phyloP scores from a whole-genome alignment of 1,140 invertebrate genomes.

The Hirudo medicinalis region DNA sequence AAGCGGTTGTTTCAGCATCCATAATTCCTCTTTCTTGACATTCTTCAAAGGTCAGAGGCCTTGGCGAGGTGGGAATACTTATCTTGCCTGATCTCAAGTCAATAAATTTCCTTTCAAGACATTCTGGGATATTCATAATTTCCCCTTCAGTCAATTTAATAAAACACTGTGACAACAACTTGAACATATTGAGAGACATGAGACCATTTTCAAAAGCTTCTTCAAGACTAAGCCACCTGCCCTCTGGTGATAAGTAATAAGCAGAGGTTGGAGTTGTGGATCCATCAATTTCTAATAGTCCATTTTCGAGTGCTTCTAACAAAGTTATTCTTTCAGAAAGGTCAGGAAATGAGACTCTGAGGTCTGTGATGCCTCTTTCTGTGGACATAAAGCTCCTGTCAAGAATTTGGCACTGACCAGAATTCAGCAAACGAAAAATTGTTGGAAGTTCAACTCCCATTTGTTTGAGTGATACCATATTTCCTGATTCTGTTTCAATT shows the following conservation, averaged over 20 bases:
- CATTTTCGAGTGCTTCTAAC: not conserved
- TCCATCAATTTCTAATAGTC: not conserved
- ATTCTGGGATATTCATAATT: not conserved
- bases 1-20: not conserved
- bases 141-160: not conserved
- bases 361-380: not conserved
- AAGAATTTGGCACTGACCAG: not conserved
- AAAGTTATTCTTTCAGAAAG: not conserved
- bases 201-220: constrained; percentile 1
- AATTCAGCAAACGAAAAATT: not conserved
- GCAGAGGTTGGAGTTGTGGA: not conserved
- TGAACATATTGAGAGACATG: not conserved
- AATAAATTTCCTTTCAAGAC: not conserved
- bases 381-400: not conserved
- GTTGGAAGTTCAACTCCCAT: constrained; percentile 5
- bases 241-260: not conserved
- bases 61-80: not conserved
- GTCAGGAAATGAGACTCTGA: not conserved
- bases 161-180: not conserved
- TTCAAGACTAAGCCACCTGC: not conserved
- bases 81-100: not conserved
- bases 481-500: not conserved
- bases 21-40: constrained; percentile 6
- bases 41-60: constrained; percentile 7
- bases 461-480: not conserved